These are phyloP conservation scores for Erannis defoliaria DNA, from an alignment of 2,888 invertebrate species.

Conservation along the genomic window DNA sequence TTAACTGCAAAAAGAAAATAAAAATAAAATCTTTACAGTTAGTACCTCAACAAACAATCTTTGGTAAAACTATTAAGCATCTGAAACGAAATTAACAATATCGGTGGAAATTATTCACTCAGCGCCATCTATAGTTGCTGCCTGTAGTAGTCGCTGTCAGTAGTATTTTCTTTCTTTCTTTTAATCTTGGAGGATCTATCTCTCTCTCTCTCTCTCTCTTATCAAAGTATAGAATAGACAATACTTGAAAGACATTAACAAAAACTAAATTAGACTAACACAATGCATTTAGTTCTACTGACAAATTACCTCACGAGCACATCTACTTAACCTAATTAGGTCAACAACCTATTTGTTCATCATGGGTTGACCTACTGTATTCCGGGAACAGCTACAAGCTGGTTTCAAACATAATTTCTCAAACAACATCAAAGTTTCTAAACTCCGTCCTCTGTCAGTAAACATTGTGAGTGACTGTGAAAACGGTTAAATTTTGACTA, in stretches of 20 bases:
- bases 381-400: constrained; percentile 13
- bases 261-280: neutral
- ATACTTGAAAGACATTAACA: neutral
- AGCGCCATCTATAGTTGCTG: too few relatives aligned
- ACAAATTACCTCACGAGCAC: neutral
- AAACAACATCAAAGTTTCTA: constrained; percentile 39
- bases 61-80: too few relatives aligned
- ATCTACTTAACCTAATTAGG: constrained; percentile 28
- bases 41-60: too few relatives aligned
- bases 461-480: constrained; percentile 40
- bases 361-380: constrained; percentile 14
- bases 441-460: constrained; percentile 36
- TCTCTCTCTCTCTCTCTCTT: too few relatives aligned
- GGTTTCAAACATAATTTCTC: constrained; percentile 29
- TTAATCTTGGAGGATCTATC: too few relatives aligned
- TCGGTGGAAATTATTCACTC: too few relatives aligned
- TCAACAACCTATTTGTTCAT: constrained; percentile 25
- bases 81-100: too few relatives aligned
- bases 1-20: too few relatives aligned
- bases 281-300: neutral
- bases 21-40: too few relatives aligned
- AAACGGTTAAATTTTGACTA: constrained; percentile 37
- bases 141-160: too few relatives aligned
- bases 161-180: too few relatives aligned
- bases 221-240: too few relatives aligned